Conservation (phyloP, 2,797 vertebrate genomes). For the Paedocypris micromegethes region DNA sequence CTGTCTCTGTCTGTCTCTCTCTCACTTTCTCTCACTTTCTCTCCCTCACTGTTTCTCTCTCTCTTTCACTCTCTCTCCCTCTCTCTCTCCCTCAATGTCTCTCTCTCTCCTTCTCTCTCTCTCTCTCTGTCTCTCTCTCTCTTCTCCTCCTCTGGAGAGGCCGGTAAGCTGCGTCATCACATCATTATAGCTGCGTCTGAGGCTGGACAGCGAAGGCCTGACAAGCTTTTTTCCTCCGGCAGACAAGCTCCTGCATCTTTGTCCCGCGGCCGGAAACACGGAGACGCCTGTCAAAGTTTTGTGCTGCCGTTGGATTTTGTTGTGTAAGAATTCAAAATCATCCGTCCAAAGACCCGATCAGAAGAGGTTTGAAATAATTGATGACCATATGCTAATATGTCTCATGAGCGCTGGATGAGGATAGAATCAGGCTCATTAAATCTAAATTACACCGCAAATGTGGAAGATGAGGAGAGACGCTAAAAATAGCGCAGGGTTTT, state of each 20-base stretch:
- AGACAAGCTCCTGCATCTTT: neutral
- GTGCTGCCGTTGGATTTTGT: no score
- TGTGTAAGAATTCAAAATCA: neutral
- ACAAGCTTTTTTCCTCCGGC: no score
- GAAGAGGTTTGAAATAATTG: slow-evolving; percentile 20
- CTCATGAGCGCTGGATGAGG: slow-evolving; percentile 5
- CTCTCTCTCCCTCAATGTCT: no score
- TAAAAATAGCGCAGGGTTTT: slow-evolving; percentile 20
- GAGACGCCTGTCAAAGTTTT: no score
- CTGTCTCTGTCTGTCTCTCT: no score
- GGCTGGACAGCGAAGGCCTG: slow-evolving; percentile 34
- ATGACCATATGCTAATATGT: slow-evolving; percentile 15
- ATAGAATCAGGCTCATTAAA: slow-evolving; percentile 21
- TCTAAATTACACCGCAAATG: slow-evolving; percentile 21
- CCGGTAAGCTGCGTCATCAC: slow-evolving; percentile 47
- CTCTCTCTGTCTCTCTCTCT: neutral
- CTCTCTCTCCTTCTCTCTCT: no score
- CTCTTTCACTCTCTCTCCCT: no score
- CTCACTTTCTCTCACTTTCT: no score
- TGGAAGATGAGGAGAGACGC: slow-evolving; percentile 12
- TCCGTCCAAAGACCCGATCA: neutral
- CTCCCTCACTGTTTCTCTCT: no score
- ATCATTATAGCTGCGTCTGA: slow-evolving; percentile 41
- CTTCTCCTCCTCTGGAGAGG: slow-evolving; percentile 45
- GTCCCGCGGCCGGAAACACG: slow-evolving; percentile 3